Evolutionary conservation across 2,113 vertebrate species (phyloP).

Genomic region (Microcebus murinus): DNA sequence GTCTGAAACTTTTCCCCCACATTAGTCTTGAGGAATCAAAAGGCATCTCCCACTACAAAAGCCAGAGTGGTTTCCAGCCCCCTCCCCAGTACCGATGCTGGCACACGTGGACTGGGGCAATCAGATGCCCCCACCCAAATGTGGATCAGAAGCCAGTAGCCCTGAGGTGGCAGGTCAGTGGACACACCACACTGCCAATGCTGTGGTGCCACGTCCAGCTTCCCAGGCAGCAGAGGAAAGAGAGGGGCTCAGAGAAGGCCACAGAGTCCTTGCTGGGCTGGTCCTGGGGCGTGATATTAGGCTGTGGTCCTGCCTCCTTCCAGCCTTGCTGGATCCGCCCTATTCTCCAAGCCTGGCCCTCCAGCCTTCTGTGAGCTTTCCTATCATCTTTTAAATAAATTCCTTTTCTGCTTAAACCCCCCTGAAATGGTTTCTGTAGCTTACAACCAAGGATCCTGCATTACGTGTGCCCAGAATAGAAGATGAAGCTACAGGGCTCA

Average conservation of each 20-base stretch:
- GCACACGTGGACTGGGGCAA: fast-evolving
- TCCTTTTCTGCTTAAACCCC: not conserved
- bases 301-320: not conserved
- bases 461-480: not conserved
- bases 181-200: not conserved
- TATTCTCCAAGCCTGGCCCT: not conserved
- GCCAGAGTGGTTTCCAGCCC: not conserved
- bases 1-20: not conserved
- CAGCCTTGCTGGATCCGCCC: not conserved
- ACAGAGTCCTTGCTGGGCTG: not conserved
- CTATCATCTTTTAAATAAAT: not conserved
- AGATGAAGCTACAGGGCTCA: not conserved
- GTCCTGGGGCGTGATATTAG: not conserved
- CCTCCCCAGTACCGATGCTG: fast-evolving
- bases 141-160: not conserved
- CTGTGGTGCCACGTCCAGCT: not conserved
- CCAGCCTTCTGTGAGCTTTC: not conserved
- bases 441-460: not conserved
- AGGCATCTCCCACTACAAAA: not conserved
- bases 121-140: not conserved
- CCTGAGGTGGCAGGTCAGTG: not conserved
- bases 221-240: not conserved
- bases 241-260: not conserved
- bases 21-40: not conserved
- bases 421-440: not conserved